Percentiles rank a stretch among this genome's conserved stretches.
Evolutionary conservation across 1,140 invertebrate genomes (phyloP).

Genomic region (Papilio polytes): DNA sequence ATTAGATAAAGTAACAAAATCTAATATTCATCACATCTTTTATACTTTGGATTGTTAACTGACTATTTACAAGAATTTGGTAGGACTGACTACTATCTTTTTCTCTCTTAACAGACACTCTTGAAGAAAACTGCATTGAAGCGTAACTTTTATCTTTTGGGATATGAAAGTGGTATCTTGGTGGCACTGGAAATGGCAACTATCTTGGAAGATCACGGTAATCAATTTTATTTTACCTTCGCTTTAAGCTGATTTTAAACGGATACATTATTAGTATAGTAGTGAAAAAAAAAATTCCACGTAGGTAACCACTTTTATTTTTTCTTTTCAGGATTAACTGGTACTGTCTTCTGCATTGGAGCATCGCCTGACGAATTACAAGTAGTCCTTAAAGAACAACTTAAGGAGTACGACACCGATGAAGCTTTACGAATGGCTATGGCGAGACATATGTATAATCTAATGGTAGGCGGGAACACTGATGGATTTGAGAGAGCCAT

Average conservation of each 20-base stretch:
- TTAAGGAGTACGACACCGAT: conserved; percentile 49
- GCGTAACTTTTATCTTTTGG: conserved; percentile 60
- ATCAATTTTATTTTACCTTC: background rate
- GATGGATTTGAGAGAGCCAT: conserved; percentile 42
- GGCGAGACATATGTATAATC: conserved; percentile 52
- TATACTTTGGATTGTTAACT: too few species aligned
- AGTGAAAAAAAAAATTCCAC: too few species aligned
- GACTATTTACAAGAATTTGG: too few species aligned
- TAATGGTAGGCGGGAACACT: conserved; percentile 47
- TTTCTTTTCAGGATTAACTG: conserved; percentile 56
- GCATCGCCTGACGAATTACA: conserved; percentile 55
- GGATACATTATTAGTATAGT: too few species aligned
- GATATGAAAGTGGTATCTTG: conserved; percentile 64
- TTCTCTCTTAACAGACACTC: conserved; percentile 52
- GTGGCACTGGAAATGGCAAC: conserved; percentile 66
- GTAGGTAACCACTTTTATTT: background rate
- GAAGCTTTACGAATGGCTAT: conserved; percentile 57
- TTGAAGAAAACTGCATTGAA: conserved; percentile 55
- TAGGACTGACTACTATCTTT: too few species aligned
- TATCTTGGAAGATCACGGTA: conserved; percentile 67
- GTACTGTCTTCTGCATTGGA: conserved; percentile 66
- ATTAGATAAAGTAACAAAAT: too few species aligned
- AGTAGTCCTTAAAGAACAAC: conserved; percentile 47
- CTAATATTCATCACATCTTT: too few species aligned
- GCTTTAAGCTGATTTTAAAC: too few species aligned